A percentile compares a stretch with the other conserved stretches of the same genome.
These are phyloP conservation scores for Athripsodes cinereus DNA, from an alignment of 2,888 invertebrate species.

Conservation along the genomic window DNA sequence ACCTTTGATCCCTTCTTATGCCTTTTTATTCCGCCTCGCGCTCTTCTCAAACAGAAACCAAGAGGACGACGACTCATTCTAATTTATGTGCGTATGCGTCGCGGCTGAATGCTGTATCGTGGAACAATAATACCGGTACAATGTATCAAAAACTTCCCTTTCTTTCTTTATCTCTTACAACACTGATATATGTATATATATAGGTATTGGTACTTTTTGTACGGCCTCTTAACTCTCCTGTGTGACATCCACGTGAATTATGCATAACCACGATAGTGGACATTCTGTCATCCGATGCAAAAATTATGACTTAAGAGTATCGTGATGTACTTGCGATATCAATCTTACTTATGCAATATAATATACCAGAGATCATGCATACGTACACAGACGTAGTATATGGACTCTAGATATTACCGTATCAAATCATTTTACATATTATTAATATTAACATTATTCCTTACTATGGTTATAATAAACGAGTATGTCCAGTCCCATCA, in stretches of 20 bases:
- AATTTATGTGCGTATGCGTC: constrained; percentile 20
- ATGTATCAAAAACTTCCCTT: constrained; percentile 12
- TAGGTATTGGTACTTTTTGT: constrained; percentile 1
- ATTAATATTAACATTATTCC: too few relatives aligned
- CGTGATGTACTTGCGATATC: neutral
- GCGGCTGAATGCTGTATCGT: constrained; percentile 9
- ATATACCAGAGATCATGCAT: too few relatives aligned
- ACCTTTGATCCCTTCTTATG: constrained; percentile 19
- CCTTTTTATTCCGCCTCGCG: constrained; percentile 18
- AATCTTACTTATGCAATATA: neutral
- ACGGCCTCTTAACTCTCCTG: neutral
- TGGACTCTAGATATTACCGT: too few relatives aligned
- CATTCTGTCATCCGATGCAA: constrained; percentile 10
- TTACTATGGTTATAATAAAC: too few relatives aligned
- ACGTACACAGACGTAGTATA: too few relatives aligned
- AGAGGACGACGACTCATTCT: constrained; percentile 12
- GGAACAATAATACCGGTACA: constrained; percentile 21
- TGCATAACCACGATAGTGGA: constrained; percentile 10
- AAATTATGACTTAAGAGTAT: constrained; percentile 9
- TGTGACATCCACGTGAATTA: constrained; percentile 11
- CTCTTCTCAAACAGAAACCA: neutral
- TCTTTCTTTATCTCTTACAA: too few relatives aligned
- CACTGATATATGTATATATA: constrained; percentile 6
- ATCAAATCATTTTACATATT: too few relatives aligned
- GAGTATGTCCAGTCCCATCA: too few relatives aligned